Percentiles rank a stretch among this genome's conserved stretches.
Conservation (phyloP, 2,113 vertebrate genomes). For the Tupaia chinensis region DNA sequence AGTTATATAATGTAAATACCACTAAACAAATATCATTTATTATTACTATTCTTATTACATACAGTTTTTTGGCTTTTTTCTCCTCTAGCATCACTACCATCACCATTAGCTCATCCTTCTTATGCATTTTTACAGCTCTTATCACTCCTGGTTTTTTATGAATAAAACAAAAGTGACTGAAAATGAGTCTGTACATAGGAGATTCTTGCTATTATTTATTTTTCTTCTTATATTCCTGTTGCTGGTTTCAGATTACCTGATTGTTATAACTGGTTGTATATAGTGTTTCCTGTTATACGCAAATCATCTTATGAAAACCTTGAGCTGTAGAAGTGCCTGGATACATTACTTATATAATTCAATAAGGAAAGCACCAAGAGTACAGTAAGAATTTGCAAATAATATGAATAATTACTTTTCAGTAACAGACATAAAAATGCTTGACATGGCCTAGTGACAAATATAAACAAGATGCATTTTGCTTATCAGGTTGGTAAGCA, state of each 20-base stretch:
- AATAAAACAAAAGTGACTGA: background rate
- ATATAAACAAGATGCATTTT: conserved; percentile 7
- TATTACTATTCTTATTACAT: background rate
- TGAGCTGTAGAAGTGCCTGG: background rate
- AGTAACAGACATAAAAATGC: background rate
- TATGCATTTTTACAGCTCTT: background rate
- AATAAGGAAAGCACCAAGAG: background rate
- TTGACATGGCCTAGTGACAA: background rate
- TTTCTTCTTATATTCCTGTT: background rate
- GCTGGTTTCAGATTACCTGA: background rate
- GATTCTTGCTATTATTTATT: background rate
- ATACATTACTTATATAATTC: background rate
- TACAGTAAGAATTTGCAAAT: background rate
- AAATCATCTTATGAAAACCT: background rate
- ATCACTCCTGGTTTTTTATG: background rate
- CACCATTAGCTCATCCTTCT: background rate
- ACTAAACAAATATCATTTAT: background rate
- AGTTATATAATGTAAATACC: background rate
- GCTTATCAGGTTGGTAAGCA: background rate
- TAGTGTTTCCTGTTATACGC: background rate
- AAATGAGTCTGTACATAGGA: background rate
- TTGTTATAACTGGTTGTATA: background rate
- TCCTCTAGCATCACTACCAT: background rate
- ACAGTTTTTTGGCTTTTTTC: background rate
- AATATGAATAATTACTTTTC: background rate